Base-by-base conservation (phyloP, 2,888 invertebrate species). In the Agrilus cyanescens region DNA sequence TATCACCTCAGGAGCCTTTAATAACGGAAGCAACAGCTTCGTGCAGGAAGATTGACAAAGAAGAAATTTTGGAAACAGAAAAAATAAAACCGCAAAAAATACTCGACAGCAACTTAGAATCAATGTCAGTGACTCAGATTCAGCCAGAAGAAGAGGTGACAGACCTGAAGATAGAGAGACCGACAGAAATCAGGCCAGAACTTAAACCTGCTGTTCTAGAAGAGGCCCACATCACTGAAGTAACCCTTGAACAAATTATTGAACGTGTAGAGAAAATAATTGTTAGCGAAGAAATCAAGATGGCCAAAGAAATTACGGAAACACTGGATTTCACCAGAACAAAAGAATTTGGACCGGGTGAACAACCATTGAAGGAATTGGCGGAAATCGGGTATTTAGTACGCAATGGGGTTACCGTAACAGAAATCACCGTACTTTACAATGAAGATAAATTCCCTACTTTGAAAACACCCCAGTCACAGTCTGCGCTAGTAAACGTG, bases 321-420 rank as follows among this genome's bases (percentile, higher is more conserved):
- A 69, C 85, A 20, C 70, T 89, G 50, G 79, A 84, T 53, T 72
- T 80, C 10, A 74, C 88, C 14, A 79, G 81, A 52, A 83, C 80
- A 2, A 80, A 80, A 57, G 84, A 86, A 53, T 88, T 88, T 59
- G 86, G 85, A 1, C 78, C 83, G 5, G 87, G 86, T 8, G 82
- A 86, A 67, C 75, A 75, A 16, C 85, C 88, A 1, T 66, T 89
- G 37, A 69, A 83, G 40, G 89, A 89, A 69, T 67, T 89, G 44
- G 88, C 87, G 8, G 85, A 85, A 53, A 86, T 89, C 46, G 85
- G 85, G 16, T 80, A 82, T 52, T 70, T 89, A 55, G 69, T 88
- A 45, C 75, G 81, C 48, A 81, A 79, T 53, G 89, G 89, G 13
- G 74, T 86, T 30, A 76, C 80, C 3, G 81, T 81, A 2, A 76